Percentiles rank a stretch among this genome's conserved stretches.
These are phyloP conservation scores for Mesocentrotus franciscanus DNA, from an alignment of 53 echinoderm and acorn worm genomes.

Conservation along the genomic window DNA sequence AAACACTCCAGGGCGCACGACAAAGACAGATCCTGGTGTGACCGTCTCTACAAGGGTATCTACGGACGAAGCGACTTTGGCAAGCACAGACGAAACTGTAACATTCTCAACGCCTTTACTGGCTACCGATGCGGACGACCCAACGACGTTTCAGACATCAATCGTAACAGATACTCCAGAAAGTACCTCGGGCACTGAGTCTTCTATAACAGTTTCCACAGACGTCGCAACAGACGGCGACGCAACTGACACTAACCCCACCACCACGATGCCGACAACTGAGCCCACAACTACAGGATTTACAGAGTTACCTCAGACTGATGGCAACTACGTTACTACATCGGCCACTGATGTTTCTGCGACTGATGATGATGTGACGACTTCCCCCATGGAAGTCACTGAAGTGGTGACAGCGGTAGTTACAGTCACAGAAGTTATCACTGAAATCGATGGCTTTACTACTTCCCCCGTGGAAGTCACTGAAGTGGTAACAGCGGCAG, in stretches of 20 bases:
- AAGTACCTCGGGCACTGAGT: background rate
- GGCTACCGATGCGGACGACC: background rate
- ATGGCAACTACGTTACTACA: background rate
- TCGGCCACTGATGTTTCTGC: background rate
- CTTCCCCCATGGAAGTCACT: background rate
- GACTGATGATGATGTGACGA: slow-evolving; percentile 9
- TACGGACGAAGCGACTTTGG: background rate
- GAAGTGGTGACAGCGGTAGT: background rate
- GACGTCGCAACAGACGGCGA: background rate
- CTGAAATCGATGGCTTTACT: background rate
- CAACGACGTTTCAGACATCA: background rate
- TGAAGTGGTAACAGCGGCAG: too few species aligned
- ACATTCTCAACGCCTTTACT: background rate
- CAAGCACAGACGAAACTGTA: background rate
- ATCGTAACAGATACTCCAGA: background rate
- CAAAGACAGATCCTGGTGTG: background rate
- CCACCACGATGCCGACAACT: background rate
- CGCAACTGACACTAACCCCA: background rate
- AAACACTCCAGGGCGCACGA: background rate
- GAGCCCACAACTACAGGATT: background rate
- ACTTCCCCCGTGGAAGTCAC: background rate
- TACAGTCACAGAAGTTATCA: background rate
- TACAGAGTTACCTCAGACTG: background rate
- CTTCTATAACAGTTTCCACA: background rate
- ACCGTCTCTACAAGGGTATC: background rate